Conservation (phyloP, 2,888 invertebrate genomes). For the Scrobipalpa atriplicella region DNA sequence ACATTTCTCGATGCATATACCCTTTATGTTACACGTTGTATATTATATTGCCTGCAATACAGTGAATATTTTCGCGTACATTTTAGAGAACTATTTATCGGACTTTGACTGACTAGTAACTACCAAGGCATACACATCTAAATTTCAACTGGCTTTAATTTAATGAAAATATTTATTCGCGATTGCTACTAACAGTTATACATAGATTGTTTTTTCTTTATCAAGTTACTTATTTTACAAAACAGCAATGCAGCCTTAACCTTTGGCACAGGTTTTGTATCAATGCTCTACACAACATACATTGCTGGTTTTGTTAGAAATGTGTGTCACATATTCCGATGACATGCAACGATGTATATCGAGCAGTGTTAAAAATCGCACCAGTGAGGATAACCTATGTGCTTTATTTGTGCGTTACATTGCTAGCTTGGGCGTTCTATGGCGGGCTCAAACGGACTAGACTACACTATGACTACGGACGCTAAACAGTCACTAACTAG, state of each 20-base stretch:
- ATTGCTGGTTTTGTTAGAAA: no score
- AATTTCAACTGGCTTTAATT: constrained; percentile 17
- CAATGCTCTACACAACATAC: not conserved
- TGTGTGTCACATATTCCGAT: no score
- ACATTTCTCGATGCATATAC: no score
- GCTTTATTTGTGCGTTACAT: not conserved
- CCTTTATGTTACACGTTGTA: no score
- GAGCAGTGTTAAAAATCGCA: not conserved
- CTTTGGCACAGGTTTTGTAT: constrained; percentile 15
- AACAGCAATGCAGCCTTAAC: not conserved
- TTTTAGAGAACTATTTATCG: constrained; percentile 27
- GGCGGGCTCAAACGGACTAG: constrained; percentile 7
- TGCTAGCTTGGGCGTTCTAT: constrained; percentile 1
- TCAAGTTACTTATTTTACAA: not conserved
- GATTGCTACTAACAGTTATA: not conserved
- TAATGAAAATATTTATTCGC: constrained; percentile 11
- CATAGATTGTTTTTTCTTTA: not conserved
- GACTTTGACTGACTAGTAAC: constrained; percentile 33
- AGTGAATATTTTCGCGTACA: constrained; percentile 10
- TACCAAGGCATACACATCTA: not conserved
- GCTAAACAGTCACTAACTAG: constrained; percentile 14
- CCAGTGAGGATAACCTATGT: not conserved
- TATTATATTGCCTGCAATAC: constrained; percentile 26
- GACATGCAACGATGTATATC: not conserved
- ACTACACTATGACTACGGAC: constrained; percentile 22